These are phyloP conservation scores for Cyrtodaria siliqua DNA, from an alignment of 2,888 invertebrate genomes.

Conservation along the genomic window DNA sequence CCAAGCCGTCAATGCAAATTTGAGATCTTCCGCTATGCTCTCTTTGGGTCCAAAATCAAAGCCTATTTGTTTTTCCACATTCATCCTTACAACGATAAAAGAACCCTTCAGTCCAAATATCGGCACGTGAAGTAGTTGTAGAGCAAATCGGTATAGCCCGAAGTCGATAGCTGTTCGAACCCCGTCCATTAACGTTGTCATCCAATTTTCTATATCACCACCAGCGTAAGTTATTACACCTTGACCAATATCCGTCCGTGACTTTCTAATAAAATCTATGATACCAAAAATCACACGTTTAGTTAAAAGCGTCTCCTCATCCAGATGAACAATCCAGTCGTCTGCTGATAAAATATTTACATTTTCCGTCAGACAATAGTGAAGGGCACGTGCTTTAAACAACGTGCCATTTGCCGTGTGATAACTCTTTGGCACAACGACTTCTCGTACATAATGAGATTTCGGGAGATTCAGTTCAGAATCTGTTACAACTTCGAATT, in stretches of 20 bases:
- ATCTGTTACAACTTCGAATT: constrained; percentile 57
- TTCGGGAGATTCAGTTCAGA: constrained; percentile 9
- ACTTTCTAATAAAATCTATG: constrained; percentile 38
- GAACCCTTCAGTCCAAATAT: constrained; percentile 51
- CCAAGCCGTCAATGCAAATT: constrained; percentile 48
- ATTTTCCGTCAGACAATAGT: constrained; percentile 38
- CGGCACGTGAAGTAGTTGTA: constrained; percentile 40
- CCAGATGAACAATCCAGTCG: constrained; percentile 55
- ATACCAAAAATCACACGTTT: constrained; percentile 44
- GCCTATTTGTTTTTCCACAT: constrained; percentile 27
- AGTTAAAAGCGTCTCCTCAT: constrained; percentile 41
- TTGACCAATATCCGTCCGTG: constrained; percentile 46
- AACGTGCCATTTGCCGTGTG: constrained; percentile 24
- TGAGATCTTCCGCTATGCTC: constrained; percentile 54
- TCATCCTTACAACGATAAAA: constrained; percentile 44
- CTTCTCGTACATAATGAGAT: constrained; percentile 20
- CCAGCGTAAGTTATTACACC: constrained; percentile 49
- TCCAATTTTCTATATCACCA: constrained; percentile 43
- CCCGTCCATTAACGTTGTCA: constrained; percentile 47
- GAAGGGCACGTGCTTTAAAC: constrained; percentile 16
- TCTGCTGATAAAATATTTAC: constrained; percentile 40
- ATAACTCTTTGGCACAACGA: constrained; percentile 37
- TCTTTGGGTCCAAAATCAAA: constrained; percentile 56
- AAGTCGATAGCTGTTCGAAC: constrained; percentile 40
- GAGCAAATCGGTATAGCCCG: constrained; percentile 36